These are phyloP conservation scores for Drosophila kambysellisi DNA, from an alignment of 2,888 invertebrate species.

Conservation along the genomic window DNA sequence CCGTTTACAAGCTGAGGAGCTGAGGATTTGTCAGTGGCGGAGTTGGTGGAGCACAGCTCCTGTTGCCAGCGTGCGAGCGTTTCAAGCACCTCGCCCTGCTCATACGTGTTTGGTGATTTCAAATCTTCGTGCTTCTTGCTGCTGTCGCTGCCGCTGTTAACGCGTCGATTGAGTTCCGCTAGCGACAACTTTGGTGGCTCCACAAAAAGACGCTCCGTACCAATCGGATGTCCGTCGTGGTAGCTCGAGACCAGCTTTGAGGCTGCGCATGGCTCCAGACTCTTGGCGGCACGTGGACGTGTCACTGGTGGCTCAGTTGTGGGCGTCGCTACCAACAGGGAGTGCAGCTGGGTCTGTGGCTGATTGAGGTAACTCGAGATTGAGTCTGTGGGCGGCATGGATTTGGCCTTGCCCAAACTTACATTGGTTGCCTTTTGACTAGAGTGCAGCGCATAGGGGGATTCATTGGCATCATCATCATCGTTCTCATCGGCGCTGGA, in stretches of 20 bases:
- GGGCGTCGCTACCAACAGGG: conserved; percentile 17
- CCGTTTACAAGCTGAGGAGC: conserved; percentile 42
- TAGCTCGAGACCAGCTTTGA: conserved; percentile 10
- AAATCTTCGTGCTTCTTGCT: conserved; percentile 8
- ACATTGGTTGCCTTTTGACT: conserved; percentile 64
- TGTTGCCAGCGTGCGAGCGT: conserved; percentile 63
- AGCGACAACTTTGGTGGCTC: conserved; percentile 48
- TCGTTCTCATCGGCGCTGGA: conserved; percentile 25
- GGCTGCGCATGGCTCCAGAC: conserved; percentile 34
- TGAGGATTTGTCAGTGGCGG: conserved; percentile 33
- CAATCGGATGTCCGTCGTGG: conserved; percentile 32
- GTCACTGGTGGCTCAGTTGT: conserved; percentile 26
- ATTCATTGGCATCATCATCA: conserved; percentile 30
- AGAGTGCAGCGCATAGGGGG: conserved; percentile 51
- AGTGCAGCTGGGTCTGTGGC: conserved; percentile 20
- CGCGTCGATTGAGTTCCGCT: conserved; percentile 27
- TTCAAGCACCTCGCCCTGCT: conserved; percentile 49
- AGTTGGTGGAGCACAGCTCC: conserved; percentile 52
- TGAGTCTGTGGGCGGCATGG: conserved; percentile 68
- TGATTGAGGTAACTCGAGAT: conserved; percentile 26
- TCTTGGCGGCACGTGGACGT: conserved; percentile 42
- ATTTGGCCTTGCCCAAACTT: conserved; percentile 64
- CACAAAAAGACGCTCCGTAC: conserved; percentile 40
- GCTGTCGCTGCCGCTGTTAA: conserved; percentile 6
- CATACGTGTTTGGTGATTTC: conserved; percentile 9